Evolutionary conservation across 2,113 vertebrate genomes (phyloP), one percentile per base, ranked within the genome.

Genomic region (Serinus canaria): DNA sequence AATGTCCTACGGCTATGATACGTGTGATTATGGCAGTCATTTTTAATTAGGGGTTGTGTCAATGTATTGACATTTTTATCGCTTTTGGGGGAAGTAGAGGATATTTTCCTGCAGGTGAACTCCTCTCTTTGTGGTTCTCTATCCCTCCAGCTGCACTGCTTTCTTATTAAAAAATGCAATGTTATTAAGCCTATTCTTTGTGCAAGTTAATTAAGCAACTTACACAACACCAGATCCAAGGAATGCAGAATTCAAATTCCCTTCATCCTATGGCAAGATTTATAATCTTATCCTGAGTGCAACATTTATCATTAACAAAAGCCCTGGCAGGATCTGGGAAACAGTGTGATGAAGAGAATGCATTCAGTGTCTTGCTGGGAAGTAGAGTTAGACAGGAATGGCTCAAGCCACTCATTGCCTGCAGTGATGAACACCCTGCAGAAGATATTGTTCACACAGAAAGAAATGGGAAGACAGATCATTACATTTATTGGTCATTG

Each of bases 11-110:
- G 3, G 95, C 89, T 82, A 47, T 67, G 86, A 52, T 81, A 46
- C 11, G 28, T 4, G 10, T 93, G 80, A 90, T 95, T 95, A 90
- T 62, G 64, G 69, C 83, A 90, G 86, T 96, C 76, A 49, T 94
- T 96, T 95, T 95, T 94, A 96, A 92, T 94, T 97, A 94, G 83
- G 55, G 80, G 56, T 78, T 95, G 41, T 68, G 76, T 95, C 95
- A 90, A 96, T 80, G 15, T 78, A 93, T 93, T 89, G 92, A 96
- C 37, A 56, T 93, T 93, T 92, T 87, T 79, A 96, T 93, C 3
- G 2, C 85, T 93, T 94, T 89, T 9, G 58, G 60, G 80, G 49
- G 56, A 93, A 83, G 69, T 8, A 60, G 91, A 78, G 56, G 62
- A 39, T 91, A 46, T 94, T 93, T 92, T 81, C 86, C 80, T 73